Percentiles rank a stretch among this genome's conserved stretches.
phyloP scores from a whole-genome alignment of 2,888 invertebrate species.

The Leptopterna dolabrata region DNA sequence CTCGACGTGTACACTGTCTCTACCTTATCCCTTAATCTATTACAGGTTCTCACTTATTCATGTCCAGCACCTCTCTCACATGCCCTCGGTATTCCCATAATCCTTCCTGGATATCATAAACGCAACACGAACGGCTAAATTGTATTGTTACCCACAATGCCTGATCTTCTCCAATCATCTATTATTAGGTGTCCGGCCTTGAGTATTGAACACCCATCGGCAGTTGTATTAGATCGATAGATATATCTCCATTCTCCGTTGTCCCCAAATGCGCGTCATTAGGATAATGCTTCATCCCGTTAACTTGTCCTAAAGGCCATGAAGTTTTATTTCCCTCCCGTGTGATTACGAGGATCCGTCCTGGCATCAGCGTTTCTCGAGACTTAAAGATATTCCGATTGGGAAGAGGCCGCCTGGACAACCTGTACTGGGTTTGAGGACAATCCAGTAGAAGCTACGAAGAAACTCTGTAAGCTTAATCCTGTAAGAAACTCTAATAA shows the following conservation, averaged over 20 bases:
- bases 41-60: too few species aligned
- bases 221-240: not conserved
- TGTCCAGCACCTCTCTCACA: too few species aligned
- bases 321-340: not conserved
- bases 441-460: too few species aligned
- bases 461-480: too few species aligned
- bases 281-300: conserved; percentile 28
- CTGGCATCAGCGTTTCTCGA: not conserved
- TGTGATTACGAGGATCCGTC: not conserved
- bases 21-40: too few species aligned
- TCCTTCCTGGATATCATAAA: too few species aligned
- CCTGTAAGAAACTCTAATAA: too few species aligned
- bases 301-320: conserved; percentile 16
- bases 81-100: too few species aligned
- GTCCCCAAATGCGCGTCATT: not conserved
- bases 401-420: too few species aligned
- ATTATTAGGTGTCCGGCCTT: not conserved
- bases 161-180: not conserved
- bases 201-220: not conserved
- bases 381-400: not conserved
- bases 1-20: too few species aligned
- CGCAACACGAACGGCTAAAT: too few species aligned
- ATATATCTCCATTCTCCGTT: conserved; percentile 10
- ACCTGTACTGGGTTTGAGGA: too few species aligned
- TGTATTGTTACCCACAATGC: not conserved